Percentiles rank a stretch among this genome's conserved stretches.
Conservation (phyloP, 2,888 invertebrate species). For the Pyrochroa serraticornis region DNA sequence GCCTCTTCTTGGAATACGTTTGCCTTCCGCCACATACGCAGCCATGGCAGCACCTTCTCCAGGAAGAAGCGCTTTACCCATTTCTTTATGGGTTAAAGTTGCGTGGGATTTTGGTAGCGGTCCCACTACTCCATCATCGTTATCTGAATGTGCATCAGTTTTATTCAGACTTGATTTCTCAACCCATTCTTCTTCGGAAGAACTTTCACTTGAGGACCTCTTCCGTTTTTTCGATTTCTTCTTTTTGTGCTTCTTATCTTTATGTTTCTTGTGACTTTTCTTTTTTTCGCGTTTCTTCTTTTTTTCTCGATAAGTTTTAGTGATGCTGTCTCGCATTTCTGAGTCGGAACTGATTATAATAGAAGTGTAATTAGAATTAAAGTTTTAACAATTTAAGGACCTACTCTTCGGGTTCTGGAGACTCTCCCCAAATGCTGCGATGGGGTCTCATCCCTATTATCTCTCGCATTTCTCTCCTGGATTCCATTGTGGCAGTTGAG, state of each 20-base stretch:
- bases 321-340: constrained; percentile 45
- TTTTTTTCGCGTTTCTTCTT: constrained; percentile 62
- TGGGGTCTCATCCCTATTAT: constrained; percentile 74
- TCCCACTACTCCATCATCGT: constrained; percentile 66
- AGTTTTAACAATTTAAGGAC: constrained; percentile 42
- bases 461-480: constrained; percentile 75
- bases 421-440: constrained; percentile 75
- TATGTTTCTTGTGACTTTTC: constrained; percentile 64
- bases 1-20: constrained; percentile 96
- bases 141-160: constrained; percentile 44
- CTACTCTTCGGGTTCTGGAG: constrained; percentile 72
- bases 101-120: constrained; percentile 72
- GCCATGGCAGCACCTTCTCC: constrained; percentile 99
- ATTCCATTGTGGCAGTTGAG: constrained; percentile 60
- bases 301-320: constrained; percentile 37
- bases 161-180: constrained; percentile 65
- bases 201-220: constrained; percentile 55
- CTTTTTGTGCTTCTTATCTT: constrained; percentile 63
- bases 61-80: constrained; percentile 91
- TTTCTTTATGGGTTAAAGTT: constrained; percentile 78
- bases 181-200: constrained; percentile 66
- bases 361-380: neutral
- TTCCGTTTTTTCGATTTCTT: constrained; percentile 57
- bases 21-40: constrained; percentile 97
- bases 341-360: constrained; percentile 6